phyloP scores from a whole-genome alignment of 2,113 vertebrate genomes.

The Oryzias woworae region DNA sequence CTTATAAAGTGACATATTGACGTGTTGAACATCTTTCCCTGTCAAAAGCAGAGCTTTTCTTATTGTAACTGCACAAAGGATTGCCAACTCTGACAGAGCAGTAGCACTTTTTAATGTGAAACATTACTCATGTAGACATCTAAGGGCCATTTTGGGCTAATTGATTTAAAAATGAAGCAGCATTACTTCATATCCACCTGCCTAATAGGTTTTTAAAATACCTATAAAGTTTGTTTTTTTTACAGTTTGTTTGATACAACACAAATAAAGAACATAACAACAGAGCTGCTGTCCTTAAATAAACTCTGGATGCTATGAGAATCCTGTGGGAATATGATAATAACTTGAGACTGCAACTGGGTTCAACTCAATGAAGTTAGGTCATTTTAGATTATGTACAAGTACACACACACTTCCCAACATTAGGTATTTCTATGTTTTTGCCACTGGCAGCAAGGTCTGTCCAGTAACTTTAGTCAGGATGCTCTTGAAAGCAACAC shows the following conservation, averaged over 20 bases:
- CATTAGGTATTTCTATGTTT: constrained; percentile 43
- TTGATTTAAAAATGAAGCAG: too few species aligned
- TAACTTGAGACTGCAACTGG: constrained; percentile 42
- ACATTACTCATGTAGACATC: too few species aligned
- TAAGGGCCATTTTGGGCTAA: too few species aligned
- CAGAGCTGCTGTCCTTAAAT: constrained; percentile 14
- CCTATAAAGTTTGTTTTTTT: background rate
- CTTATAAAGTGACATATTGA: too few species aligned
- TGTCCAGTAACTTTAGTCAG: constrained; percentile 69
- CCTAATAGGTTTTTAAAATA: background rate
- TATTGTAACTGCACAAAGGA: too few species aligned
- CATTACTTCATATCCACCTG: too few species aligned
- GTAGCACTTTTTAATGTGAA: too few species aligned
- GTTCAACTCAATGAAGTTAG: constrained; percentile 49
- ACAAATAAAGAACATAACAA: background rate
- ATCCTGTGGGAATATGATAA: constrained; percentile 42
- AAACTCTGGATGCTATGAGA: constrained; percentile 24
- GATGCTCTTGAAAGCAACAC: constrained; percentile 66
- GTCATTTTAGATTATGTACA: constrained; percentile 48
- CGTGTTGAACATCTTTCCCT: too few species aligned
- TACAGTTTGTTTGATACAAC: background rate
- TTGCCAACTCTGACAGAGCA: too few species aligned
- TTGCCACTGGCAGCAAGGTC: constrained; percentile 48
- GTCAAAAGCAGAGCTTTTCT: too few species aligned
- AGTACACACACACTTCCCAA: constrained; percentile 6